Base-by-base conservation (phyloP, 1,140 invertebrate species). In the Zaprionus tsacasi region DNA sequence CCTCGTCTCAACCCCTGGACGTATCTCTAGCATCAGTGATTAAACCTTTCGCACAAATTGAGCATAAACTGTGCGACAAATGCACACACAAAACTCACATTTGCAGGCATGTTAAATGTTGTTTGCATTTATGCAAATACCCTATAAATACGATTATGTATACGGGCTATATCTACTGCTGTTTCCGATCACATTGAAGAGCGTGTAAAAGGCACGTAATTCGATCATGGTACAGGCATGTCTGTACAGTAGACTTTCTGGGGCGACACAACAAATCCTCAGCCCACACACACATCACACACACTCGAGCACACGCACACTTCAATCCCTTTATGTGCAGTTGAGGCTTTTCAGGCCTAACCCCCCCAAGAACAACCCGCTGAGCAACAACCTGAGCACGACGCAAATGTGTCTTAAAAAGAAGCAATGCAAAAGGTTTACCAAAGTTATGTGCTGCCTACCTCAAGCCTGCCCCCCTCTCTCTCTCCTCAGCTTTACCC, bases 371-470 rank as follows among this genome's bases (percentile, higher is more conserved):
- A 56, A 63, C 30, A 56, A 63, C 30, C 33, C 40, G 40, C 30
- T 50, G 33, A 64, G 36, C 52, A 45, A 59, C 56, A 67, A 67
- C 54, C 45, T 50, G 35, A 74, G 57, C 58, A 59, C 63, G 40
- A 61, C 65, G 55, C 60, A 82, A 88, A 78, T 75, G 77, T 66
- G 70, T 75, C 40, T 70, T 57, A 52, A 70, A 72, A 67, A 68
- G 59, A 66, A 77, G 80, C 70, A 83, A 78, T 80, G 80, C 85
- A 73, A 88, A 88, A 83, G 83, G 83, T 89, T 83, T 78, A 78
- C 85, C 77, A 88, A 78, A 89, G 83, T 83, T 83, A 83, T 88
- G 83, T 83, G 85, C 64, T 68, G 55, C 58, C 25, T 59, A 69
- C 55, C 54, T 36, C 36, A 15, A 15, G 40, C 21, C 35, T 4